Evolutionary conservation across 2,888 invertebrate genomes (phyloP), one percentile per base, ranked within the genome.

Genomic region (Linnaemya tessellans): DNA sequence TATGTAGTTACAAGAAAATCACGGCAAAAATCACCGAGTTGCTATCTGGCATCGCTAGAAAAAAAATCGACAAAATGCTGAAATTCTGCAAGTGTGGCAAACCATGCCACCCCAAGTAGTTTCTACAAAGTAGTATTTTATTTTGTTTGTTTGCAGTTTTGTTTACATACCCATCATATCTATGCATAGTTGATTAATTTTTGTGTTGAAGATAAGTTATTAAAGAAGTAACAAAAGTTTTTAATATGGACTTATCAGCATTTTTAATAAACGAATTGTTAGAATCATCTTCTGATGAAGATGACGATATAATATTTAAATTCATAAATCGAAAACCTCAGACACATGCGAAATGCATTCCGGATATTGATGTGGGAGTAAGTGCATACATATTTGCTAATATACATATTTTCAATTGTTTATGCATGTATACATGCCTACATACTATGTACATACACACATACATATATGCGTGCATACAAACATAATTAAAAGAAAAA

Each of bases 271-370:
- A 56, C 5, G 54, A 56, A 25, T 25, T 56, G 5, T 25, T 56
- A 15, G 54, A 56, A 15, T 56, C 54, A 8, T 56, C 54, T 4
- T 54, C 54, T 13, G 54, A 56, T 15, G 54, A 56, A 56, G 54
- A 56, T 25, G 54, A 56, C 13, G 54, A 56, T 22, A 13, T 5
- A 13, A 15, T 25, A 25, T 25, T 2, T 15, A 56, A 56, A 25
- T 56, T 56, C 1, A 25, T 13, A 9, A 25, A 25, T 13, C 22
- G 54, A 11, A 56, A 56, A 15, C 15, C 13, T 13, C 54, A 56
- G 15, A 5, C 54, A 13, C 25, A 4, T 56, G 54, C 25, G 11
- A 56, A 25, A 56, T 15, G 25, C 7, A 1, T 56, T 22, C 22
- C 7, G 54, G 25, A 56, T 25, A 56, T 25, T 15, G 25, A 56